Conservation (phyloP, 1,140 invertebrate genomes). For the Aphelenchoides besseyi region DNA sequence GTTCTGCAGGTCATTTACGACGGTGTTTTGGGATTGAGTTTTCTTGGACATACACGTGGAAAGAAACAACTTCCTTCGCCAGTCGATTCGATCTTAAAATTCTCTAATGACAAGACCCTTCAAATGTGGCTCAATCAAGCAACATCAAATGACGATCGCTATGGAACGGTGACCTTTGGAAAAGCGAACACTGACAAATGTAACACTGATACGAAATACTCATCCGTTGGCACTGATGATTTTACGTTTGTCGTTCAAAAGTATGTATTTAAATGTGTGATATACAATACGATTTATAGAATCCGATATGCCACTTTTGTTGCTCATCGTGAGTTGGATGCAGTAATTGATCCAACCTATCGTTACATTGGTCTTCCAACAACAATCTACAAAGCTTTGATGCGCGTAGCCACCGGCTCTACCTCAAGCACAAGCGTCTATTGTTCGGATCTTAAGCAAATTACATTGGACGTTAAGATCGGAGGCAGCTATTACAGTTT, state of each 20-base stretch:
- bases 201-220: neutral
- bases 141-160: constrained; percentile 6
- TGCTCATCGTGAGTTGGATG: neutral
- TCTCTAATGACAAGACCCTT: neutral
- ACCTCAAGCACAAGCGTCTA: neutral
- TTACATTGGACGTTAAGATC: constrained; percentile 1
- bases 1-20: neutral
- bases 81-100: neutral
- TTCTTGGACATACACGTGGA: neutral
- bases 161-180: constrained; percentile 8
- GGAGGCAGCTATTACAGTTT: neutral
- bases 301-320: neutral
- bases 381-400: constrained; percentile 8
- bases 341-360: neutral
- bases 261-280: constrained; percentile 2
- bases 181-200: constrained; percentile 15
- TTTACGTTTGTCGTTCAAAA: neutral
- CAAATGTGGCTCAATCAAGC: neutral
- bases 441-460: neutral
- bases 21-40: neutral
- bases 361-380: neutral
- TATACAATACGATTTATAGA: neutral
- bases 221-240: neutral
- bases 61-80: neutral
- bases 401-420: neutral